Evolutionary conservation across 2,797 vertebrate genomes (phyloP).

Genomic region (Syndactyla subalaris): DNA sequence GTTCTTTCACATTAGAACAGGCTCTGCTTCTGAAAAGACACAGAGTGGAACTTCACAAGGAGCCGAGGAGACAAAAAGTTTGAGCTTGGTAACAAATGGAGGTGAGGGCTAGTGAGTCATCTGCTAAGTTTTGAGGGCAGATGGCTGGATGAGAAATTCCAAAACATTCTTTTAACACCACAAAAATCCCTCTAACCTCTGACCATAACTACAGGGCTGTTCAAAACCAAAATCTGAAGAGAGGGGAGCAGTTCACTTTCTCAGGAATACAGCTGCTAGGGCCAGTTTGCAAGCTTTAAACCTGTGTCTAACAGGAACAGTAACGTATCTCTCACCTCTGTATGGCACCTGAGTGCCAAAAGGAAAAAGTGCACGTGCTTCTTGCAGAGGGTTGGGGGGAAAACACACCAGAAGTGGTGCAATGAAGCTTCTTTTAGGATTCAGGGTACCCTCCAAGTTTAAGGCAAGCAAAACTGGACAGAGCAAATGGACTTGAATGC

Average conservation of each 20-base stretch:
- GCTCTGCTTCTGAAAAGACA: slow-evolving; percentile 11
- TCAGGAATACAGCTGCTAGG: not conserved
- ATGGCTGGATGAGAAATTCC: not conserved
- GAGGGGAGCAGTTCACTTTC: not conserved
- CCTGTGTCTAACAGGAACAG: not conserved
- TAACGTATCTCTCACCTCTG: not conserved
- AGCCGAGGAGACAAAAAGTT: not conserved
- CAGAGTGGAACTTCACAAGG: not conserved
- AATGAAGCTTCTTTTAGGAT: not conserved
- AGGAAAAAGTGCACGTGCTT: not conserved
- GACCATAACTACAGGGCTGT: not conserved
- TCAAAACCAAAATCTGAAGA: not conserved
- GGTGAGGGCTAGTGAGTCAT: slow-evolving; percentile 17
- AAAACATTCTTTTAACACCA: not conserved
- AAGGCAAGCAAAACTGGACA: not conserved
- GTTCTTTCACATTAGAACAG: not conserved
- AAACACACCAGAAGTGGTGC: not conserved
- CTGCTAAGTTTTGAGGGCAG: not conserved
- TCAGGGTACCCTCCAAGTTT: not conserved
- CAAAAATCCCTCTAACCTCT: slow-evolving; percentile 11
- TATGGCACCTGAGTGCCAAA: not conserved
- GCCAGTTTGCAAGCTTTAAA: not conserved
- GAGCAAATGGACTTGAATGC: not conserved
- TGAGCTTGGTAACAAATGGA: not conserved
- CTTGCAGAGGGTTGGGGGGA: not conserved